Evolutionary conservation across 2,113 vertebrate genomes (phyloP).

Genomic region (Istiophorus platypterus): DNA sequence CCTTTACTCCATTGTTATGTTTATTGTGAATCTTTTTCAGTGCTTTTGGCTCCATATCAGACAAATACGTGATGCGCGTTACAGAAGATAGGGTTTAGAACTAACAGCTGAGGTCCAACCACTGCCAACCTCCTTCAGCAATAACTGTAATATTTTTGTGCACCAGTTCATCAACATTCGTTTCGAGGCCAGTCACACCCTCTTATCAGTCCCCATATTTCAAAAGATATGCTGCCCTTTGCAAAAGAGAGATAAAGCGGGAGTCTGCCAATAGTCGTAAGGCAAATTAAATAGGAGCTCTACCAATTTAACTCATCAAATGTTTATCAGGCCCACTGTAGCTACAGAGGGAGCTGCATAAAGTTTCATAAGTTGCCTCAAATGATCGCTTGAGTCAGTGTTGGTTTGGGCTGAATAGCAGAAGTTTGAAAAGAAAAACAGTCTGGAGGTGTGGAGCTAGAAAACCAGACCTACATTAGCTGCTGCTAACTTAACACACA

Average conservation of each 20-base stretch:
- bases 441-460: too few relatives aligned
- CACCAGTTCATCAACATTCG: background rate
- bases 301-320: too few relatives aligned
- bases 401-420: too few relatives aligned
- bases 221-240: background rate
- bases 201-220: background rate
- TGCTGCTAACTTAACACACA: too few relatives aligned
- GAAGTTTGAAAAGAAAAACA: too few relatives aligned
- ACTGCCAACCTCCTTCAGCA: background rate
- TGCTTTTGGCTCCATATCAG: conserved; percentile 22
- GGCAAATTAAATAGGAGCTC: background rate
- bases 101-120: background rate
- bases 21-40: background rate
- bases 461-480: too few relatives aligned
- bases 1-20: background rate
- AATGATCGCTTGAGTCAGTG: too few relatives aligned
- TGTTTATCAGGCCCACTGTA: too few relatives aligned
- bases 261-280: background rate
- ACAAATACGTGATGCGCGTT: background rate
- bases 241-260: background rate
- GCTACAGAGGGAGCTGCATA: too few relatives aligned
- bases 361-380: too few relatives aligned
- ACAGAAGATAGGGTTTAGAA: background rate
- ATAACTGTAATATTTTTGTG: too few relatives aligned
- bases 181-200: background rate